Evolutionary conservation across 2,797 vertebrate species (phyloP).

Genomic region (Melopsittacus undulatus): DNA sequence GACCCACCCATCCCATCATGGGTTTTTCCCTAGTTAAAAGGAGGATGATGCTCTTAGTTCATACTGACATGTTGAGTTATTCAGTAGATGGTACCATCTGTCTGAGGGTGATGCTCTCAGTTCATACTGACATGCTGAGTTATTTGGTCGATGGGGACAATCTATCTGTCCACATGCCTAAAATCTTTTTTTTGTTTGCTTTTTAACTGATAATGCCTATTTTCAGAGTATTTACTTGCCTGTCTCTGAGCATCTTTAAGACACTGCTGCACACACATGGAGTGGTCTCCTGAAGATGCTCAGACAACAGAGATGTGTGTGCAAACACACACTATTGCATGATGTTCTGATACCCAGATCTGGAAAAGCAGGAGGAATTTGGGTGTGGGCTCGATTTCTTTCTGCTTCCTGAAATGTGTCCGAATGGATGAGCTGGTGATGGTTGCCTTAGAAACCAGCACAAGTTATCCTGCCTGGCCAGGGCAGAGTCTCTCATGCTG

Average conservation of each 20-base stretch:
- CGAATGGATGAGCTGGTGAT: neutral
- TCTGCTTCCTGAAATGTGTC: neutral
- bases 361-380: neutral
- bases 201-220: neutral
- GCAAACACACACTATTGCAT: accelerated
- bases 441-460: conserved; percentile 68
- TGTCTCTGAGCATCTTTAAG: neutral
- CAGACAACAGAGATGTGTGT: accelerated
- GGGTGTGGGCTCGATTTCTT: neutral
- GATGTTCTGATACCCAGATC: neutral
- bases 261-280: accelerated
- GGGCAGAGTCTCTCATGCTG: neutral
- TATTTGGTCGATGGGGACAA: neutral
- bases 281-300: accelerated
- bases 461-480: neutral
- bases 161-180: accelerated
- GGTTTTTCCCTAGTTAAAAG: neutral
- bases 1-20: accelerated
- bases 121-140: neutral
- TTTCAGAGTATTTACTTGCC: neutral
- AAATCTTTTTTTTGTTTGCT: neutral
- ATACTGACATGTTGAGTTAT: accelerated
- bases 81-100: neutral
- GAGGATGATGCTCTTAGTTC: neutral
- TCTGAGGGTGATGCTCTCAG: neutral